phyloP scores from a whole-genome alignment of 2,113 vertebrate species.

The Caracal caracal region DNA sequence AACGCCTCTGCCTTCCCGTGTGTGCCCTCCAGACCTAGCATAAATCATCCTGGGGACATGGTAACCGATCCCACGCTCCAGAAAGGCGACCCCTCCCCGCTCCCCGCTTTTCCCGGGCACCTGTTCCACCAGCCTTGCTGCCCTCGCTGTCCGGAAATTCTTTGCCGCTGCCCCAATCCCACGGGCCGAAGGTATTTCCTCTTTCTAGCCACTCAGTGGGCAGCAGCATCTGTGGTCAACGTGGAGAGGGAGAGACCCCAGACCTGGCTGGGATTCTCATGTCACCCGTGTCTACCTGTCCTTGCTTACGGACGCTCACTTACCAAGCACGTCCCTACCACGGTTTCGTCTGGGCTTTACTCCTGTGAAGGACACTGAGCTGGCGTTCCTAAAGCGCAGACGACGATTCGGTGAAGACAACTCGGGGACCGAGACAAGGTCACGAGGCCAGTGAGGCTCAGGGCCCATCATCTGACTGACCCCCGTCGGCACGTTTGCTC shows the following conservation, averaged over 20 bases:
- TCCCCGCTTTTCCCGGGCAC: neutral
- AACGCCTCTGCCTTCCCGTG: neutral
- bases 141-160: neutral
- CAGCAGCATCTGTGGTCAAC: neutral
- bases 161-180: neutral
- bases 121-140: neutral
- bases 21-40: neutral
- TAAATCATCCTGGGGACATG: neutral
- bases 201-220: neutral
- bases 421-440: neutral
- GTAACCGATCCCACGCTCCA: neutral
- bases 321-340: neutral
- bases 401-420: neutral
- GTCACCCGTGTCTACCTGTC: neutral
- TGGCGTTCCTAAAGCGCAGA: neutral
- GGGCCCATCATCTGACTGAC: neutral
- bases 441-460: neutral
- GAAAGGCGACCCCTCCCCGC: neutral
- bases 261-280: neutral
- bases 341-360: neutral
- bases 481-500: neutral
- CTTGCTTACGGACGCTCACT: neutral
- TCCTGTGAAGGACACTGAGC: neutral
- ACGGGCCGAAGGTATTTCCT: neutral
- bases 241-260: neutral